A percentile compares a stretch with the other conserved stretches of the same genome.
phyloP scores from a whole-genome alignment of 2,888 invertebrate genomes.

The Mythimna pallens region DNA sequence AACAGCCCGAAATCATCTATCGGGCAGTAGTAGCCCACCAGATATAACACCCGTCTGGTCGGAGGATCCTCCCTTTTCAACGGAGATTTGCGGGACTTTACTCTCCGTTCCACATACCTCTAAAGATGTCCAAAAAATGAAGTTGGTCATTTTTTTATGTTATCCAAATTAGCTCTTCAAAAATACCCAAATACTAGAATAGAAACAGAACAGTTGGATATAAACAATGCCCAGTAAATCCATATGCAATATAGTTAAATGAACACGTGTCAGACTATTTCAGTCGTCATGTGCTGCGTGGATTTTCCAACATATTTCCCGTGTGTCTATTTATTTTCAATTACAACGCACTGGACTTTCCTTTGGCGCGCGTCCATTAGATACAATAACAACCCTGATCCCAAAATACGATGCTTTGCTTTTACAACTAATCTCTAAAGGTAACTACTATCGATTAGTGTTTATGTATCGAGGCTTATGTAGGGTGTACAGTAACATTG shows the following conservation, averaged over 20 bases:
- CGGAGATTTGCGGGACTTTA: too few species aligned
- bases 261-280: constrained; percentile 23
- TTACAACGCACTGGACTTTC: constrained; percentile 41
- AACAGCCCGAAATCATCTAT: too few species aligned
- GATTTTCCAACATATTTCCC: constrained; percentile 53
- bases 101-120: too few species aligned
- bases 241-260: constrained; percentile 6
- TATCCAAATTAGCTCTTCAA: not conserved
- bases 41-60: too few species aligned
- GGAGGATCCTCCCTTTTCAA: too few species aligned
- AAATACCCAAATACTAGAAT: constrained; percentile 1
- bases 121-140: too few species aligned
- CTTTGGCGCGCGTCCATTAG: constrained; percentile 47
- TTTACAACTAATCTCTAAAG: not conserved
- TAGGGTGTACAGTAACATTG: not conserved
- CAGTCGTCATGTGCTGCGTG: constrained; percentile 19
- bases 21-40: too few species aligned
- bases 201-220: not conserved
- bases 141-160: too few species aligned
- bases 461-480: not conserved
- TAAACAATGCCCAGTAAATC: constrained; percentile 15
- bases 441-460: not conserved
- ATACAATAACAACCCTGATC: constrained; percentile 16
- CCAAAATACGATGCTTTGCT: constrained; percentile 25
- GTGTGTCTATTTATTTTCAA: constrained; percentile 45